Conservation (phyloP, 2,888 invertebrate species). For the Andrena trimmerana region DNA sequence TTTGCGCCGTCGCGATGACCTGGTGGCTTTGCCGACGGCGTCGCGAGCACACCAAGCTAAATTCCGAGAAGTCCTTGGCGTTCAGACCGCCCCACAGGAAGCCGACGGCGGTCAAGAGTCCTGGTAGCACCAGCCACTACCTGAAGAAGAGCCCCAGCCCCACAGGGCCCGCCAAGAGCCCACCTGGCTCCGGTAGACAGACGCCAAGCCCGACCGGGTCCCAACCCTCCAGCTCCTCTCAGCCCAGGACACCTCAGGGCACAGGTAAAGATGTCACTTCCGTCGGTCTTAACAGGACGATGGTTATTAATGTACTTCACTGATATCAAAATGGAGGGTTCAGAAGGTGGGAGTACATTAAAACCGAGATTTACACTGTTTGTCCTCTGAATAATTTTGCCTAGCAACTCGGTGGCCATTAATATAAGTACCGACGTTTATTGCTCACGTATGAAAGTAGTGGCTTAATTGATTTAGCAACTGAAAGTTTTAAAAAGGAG, state of each 20-base stretch:
- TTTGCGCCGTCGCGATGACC: slow-evolving; percentile 88
- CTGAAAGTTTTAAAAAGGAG: too few relatives aligned
- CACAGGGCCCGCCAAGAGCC: slow-evolving; percentile 88
- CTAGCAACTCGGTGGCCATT: too few relatives aligned
- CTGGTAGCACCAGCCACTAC: slow-evolving; percentile 93
- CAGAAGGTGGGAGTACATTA: too few relatives aligned
- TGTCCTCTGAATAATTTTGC: too few relatives aligned
- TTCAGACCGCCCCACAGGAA: slow-evolving; percentile 90
- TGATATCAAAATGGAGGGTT: not conserved
- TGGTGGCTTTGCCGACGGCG: slow-evolving; percentile 89
- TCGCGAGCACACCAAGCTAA: slow-evolving; percentile 86
- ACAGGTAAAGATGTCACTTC: slow-evolving; percentile 52
- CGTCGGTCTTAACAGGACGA: not conserved
- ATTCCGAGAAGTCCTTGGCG: slow-evolving; percentile 87
- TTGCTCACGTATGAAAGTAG: too few relatives aligned
- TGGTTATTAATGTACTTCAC: not conserved
- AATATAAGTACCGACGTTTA: too few relatives aligned
- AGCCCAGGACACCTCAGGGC: slow-evolving; percentile 77
- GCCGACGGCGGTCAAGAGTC: slow-evolving; percentile 94
- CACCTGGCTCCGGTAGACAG: slow-evolving; percentile 86
- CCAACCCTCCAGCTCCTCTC: slow-evolving; percentile 73
- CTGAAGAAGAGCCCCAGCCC: slow-evolving; percentile 97
- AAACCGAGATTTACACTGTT: too few relatives aligned
- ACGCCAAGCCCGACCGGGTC: slow-evolving; percentile 82
- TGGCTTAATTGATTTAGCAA: too few relatives aligned